A percentile compares a stretch with the other conserved stretches of the same genome.
These are phyloP conservation scores for Bambusicola thoracicus DNA, from an alignment of 2,113 vertebrate species.

Conservation along the genomic window DNA sequence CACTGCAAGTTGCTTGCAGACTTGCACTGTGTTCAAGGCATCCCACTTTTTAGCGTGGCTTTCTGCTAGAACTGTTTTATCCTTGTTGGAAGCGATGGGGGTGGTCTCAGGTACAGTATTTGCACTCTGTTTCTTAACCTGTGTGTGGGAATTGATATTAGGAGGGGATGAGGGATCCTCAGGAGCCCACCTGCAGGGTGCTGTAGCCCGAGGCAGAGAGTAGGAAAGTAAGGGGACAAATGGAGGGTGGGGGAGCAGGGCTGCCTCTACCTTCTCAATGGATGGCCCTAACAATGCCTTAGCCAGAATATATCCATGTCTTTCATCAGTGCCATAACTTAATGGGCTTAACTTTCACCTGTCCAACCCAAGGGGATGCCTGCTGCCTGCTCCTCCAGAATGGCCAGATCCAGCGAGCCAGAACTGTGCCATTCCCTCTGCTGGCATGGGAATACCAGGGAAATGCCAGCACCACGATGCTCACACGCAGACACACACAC, in stretches of 20 bases:
- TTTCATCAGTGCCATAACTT: neutral
- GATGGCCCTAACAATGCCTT: neutral
- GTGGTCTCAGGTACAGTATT: neutral
- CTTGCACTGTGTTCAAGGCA: neutral
- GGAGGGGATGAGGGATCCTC: neutral
- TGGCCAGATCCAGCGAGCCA: constrained; percentile 42
- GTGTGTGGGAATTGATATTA: neutral
- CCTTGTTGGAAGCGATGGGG: neutral
- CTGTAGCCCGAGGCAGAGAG: neutral
- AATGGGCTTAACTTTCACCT: neutral
- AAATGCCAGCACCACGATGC: neutral
- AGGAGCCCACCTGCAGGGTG: neutral
- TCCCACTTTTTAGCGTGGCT: neutral
- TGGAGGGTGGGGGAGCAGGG: neutral
- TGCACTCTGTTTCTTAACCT: neutral
- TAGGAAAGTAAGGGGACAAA: neutral
- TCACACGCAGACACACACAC: constrained; percentile 14
- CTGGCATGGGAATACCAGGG: constrained; percentile 52
- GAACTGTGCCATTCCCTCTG: constrained; percentile 26
- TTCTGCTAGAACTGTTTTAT: neutral
- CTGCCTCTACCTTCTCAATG: neutral
- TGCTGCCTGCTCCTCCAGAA: constrained; percentile 2
- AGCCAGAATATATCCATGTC: neutral
- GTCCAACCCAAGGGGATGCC: neutral
- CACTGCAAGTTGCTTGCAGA: neutral